Conservation (phyloP, 2,797 vertebrate genomes). For the Jordanella pulchra region DNA sequence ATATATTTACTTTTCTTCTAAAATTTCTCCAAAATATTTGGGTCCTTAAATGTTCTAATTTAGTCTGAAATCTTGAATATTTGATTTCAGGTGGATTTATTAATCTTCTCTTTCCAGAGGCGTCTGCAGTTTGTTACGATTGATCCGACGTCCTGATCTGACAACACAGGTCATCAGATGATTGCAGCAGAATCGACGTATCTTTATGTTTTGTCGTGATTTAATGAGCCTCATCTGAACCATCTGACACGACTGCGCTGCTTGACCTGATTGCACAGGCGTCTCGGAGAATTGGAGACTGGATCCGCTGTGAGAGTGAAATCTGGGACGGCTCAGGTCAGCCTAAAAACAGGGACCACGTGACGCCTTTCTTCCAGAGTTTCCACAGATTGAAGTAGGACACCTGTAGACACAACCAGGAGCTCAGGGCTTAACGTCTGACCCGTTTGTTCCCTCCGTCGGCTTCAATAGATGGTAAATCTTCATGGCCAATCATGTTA, state of each 20-base stretch:
- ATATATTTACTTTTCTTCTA: too few species aligned
- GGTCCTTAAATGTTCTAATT: too few species aligned
- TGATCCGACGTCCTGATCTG: too few species aligned
- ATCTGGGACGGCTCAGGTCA: conserved; percentile 71
- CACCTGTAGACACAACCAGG: conserved; percentile 25
- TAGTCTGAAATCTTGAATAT: too few species aligned
- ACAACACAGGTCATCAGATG: too few species aligned
- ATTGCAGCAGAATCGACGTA: background rate
- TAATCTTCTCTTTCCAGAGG: too few species aligned
- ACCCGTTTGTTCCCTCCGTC: background rate
- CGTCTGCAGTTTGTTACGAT: too few species aligned
- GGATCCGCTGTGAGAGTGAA: conserved; percentile 39
- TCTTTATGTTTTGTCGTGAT: background rate
- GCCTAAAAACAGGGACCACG: conserved; percentile 65
- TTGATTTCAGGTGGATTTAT: too few species aligned
- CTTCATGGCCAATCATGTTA: too few species aligned
- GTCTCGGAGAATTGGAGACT: conserved; percentile 32
- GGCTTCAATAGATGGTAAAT: too few species aligned
- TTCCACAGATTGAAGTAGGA: conserved; percentile 56
- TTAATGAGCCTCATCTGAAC: conserved; percentile 9
- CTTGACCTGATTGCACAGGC: conserved; percentile 59
- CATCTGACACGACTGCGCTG: conserved; percentile 41
- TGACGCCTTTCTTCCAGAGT: conserved; percentile 52
- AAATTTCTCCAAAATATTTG: too few species aligned
- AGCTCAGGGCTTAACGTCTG: background rate